Base-by-base conservation (phyloP, 1,140 invertebrate genomes). In the Pseudobourletiella spinata region DNA sequence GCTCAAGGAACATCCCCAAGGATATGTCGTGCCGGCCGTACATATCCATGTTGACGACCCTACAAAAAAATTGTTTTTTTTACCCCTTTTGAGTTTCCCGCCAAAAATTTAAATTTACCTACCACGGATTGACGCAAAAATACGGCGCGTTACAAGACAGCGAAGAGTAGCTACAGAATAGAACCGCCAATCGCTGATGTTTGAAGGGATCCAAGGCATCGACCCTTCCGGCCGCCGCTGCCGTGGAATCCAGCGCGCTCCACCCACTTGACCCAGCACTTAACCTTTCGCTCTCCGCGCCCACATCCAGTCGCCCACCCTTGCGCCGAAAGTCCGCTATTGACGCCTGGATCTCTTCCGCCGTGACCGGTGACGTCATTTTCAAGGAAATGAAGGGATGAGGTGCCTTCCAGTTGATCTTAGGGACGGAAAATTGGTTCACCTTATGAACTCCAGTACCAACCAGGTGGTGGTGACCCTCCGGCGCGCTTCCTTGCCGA, bases 1-100 rank as follows among this genome's bases (percentile, higher is more conserved):
- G 81, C 74, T 95, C 89, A 1, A 99, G 77, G 75, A 98, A 99
- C 63, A 85, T 86, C 42, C 95, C 96, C 3, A 99, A 74, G 2
- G 94, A 87, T 62, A 98, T 95, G 74, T 99, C 96, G 71, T 95
- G 91, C 18, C 83, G 79, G 0, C 91, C 91, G 75, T 98, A 98
- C 74, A 95, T 89, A 66, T 95, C 88, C 90, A 98, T 98, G 51
- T 85, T 85, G 0, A 94, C 84, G 20, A 93, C 82, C 84, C 87
- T 87, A 61, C 56, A 61, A 15, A 6, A 3, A 14, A 59, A 24
- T 6, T 46, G 43, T 44, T 46, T 15, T 39, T 11, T 39, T 39
- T 8, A 39, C 8, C 32, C 32, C n/a, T 39, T 39, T n/a, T 39
- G 30, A 35, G 8, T 8, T n/a, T n/a, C n/a, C n/a, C n/a, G n/a